Conservation (phyloP, 2,888 invertebrate species). For the Tenthredo notha region DNA sequence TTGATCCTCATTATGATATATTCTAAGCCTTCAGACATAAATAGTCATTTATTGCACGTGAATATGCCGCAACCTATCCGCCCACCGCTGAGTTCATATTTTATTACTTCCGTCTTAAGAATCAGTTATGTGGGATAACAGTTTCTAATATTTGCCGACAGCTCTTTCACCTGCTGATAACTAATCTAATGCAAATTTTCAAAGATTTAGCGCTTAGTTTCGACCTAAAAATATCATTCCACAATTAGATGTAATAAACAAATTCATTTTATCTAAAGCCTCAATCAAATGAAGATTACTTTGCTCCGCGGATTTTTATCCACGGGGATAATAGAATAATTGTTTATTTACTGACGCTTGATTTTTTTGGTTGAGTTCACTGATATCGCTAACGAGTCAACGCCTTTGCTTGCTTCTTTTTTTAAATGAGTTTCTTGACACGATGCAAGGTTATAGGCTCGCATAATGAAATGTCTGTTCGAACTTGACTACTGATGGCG, state of each 20-base stretch:
- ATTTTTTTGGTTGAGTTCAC: too few species aligned
- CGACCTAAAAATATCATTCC: background rate
- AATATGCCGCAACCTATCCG: background rate
- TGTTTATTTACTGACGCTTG: too few species aligned
- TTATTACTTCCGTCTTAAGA: background rate
- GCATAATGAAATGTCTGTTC: background rate
- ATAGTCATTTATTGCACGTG: background rate
- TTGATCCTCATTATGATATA: background rate
- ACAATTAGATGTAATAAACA: background rate
- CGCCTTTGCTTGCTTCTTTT: background rate
- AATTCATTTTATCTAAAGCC: conserved; percentile 5
- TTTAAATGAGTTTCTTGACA: conserved; percentile 9
- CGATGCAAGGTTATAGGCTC: background rate
- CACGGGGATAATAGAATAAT: background rate
- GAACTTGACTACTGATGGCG: background rate
- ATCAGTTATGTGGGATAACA: background rate
- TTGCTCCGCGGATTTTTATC: background rate
- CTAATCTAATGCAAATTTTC: background rate
- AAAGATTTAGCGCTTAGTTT: background rate
- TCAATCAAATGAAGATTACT: background rate
- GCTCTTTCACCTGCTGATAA: background rate
- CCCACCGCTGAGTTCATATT: background rate
- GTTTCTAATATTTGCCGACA: background rate
- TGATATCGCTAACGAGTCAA: too few species aligned
- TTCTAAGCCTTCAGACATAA: background rate